Evolutionary conservation across 1,140 invertebrate genomes (phyloP), one percentile per base, ranked within the genome.

Genomic region (Arctopsyche grandis): DNA sequence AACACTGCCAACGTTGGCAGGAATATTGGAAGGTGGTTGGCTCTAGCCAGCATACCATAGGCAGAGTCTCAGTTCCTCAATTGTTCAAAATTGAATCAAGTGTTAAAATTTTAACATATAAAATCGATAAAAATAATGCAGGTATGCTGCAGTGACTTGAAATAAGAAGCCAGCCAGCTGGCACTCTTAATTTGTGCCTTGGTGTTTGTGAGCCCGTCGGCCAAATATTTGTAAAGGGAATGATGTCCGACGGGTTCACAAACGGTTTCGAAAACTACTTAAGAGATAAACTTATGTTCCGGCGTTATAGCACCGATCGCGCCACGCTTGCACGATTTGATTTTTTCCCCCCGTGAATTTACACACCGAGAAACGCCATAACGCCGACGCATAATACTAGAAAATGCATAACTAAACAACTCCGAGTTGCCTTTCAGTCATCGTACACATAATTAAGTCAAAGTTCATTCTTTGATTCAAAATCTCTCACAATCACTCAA

Each of bases 141-240:
- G 71, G 48, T 74, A 48, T 52, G 44, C 71, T 74, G 71, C 71
- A 56, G 7, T 24, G 44, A 74, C 46, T 74, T 52, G 24, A 76
- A 60, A 63, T 63, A 21, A 58, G 52, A 76, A 58, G 43, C 74
- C 74, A 76, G 74, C 74, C 74, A 63, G 74, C 74, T 76, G 74
- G 74, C 56, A 56, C 48, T 52, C 74, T 60, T 48, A 24, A 56
- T 74, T 76, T 76, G 74, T 76, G 74, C 74, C 74, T 63, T 14
- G n/a, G 1, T 22, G 14, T 52, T 69, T 14, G 22, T 24, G 24
- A 24, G 60, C 69, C 44, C 77, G 52, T 26, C 66, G 24, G 77
- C 9, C 75, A 58, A 83, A 60, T 77, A 83, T 83, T 83, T 83
- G 82, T 83, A 83, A 77, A 83, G 82, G 80, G 82, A 83, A 83